Evolutionary conservation across 2,113 vertebrate species (phyloP).

Genomic region (Chionis minor): DNA sequence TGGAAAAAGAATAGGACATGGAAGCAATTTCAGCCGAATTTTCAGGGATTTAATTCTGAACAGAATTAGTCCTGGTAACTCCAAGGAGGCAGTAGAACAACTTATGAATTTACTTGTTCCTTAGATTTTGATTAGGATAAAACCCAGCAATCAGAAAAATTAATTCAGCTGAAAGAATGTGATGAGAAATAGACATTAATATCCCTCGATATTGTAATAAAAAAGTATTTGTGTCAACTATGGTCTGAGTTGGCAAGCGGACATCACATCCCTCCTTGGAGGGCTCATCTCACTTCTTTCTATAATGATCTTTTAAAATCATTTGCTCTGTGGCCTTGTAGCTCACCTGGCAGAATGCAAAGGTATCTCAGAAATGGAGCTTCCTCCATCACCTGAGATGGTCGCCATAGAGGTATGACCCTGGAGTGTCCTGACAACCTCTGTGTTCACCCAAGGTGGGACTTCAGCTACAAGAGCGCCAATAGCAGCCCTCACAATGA

Average conservation of each 20-base stretch:
- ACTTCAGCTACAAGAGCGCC: background rate
- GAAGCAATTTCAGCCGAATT: background rate
- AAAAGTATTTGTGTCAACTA: background rate
- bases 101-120: background rate
- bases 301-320: background rate
- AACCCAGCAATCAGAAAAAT: background rate
- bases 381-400: fast-evolving
- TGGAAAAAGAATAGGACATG: background rate
- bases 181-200: background rate
- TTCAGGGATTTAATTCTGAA: background rate
- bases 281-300: background rate
- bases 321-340: background rate
- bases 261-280: background rate
- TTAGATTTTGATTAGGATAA: background rate
- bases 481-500: no score
- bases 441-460: no score
- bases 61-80: background rate
- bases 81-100: background rate
- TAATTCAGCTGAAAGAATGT: background rate
- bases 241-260: background rate
- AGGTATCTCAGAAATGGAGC: background rate
- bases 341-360: background rate
- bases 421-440: no score
- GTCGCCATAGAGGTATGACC: no score
- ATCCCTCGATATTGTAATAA: no score